Conservation (phyloP, 2,797 vertebrate species). For the Microchirus variegatus region DNA sequence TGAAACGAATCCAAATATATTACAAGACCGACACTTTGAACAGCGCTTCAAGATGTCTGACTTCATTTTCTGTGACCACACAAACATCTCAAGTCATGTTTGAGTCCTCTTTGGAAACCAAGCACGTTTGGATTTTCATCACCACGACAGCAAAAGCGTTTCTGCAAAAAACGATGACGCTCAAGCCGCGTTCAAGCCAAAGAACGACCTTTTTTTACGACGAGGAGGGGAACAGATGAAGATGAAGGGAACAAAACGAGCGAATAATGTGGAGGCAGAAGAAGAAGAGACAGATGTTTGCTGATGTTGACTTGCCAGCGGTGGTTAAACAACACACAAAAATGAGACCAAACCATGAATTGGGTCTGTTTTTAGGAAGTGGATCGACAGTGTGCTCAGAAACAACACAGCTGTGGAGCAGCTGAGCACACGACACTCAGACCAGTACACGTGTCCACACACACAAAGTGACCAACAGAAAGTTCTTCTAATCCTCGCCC, state of each 20-base stretch:
- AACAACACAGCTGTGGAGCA: constrained; percentile 66
- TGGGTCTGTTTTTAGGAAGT: constrained; percentile 40
- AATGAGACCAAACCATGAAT: constrained; percentile 38
- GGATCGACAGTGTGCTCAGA: constrained; percentile 42
- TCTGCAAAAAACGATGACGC: no score
- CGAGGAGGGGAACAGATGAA: no score
- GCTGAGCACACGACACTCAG: constrained; percentile 45
- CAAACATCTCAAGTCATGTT: neutral
- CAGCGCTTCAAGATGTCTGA: neutral
- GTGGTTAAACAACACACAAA: constrained; percentile 31
- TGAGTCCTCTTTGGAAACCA: no score
- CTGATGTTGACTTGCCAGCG: constrained; percentile 34
- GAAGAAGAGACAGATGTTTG: constrained; percentile 10
- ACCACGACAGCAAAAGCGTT: neutral
- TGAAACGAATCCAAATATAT: constrained; percentile 1
- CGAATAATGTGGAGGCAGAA: neutral
- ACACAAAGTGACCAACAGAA: constrained; percentile 17
- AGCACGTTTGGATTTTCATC: no score
- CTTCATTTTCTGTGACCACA: neutral
- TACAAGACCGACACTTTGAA: neutral
- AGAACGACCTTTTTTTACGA: no score
- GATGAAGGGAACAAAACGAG: no score
- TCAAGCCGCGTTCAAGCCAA: no score
- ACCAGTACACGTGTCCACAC: neutral
- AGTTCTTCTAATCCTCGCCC: constrained; percentile 34